These are phyloP conservation scores for Menidia beryllina DNA, from an alignment of 2,113 vertebrate genomes.

Conservation along the genomic window DNA sequence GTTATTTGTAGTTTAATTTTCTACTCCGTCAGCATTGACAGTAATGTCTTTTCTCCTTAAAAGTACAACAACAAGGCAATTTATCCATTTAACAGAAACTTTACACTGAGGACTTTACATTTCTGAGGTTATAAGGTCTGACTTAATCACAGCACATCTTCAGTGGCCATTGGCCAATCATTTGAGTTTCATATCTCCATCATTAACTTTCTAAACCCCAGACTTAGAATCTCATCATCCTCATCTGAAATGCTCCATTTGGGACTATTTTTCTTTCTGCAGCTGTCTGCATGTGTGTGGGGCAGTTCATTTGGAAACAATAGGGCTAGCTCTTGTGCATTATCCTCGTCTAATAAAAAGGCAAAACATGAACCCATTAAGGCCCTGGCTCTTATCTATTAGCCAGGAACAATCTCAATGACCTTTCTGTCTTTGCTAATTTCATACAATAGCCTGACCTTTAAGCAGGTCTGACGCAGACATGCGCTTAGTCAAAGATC, in stretches of 20 bases:
- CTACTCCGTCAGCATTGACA: no score
- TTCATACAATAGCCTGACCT: conserved; percentile 82
- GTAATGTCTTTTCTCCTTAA: no score
- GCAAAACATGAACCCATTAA: conserved; percentile 77
- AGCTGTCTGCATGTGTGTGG: conserved; percentile 4
- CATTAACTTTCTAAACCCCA: conserved; percentile 51
- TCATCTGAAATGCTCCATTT: background rate
- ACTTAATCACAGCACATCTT: conserved; percentile 33
- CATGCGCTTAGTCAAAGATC: conserved; percentile 65
- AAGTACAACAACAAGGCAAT: no score
- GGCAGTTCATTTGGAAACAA: conserved; percentile 38
- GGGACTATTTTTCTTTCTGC: background rate
- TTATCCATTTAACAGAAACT: no score
- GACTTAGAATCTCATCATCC: conserved; percentile 14
- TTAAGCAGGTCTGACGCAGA: conserved; percentile 68
- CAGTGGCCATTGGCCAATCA: conserved; percentile 19
- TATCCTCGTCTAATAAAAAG: conserved; percentile 53
- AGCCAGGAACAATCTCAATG: conserved; percentile 74
- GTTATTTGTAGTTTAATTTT: no score
- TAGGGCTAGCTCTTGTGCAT: conserved; percentile 34
- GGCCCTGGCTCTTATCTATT: conserved; percentile 71
- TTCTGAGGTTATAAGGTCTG: conserved; percentile 25
- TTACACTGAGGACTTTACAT: conserved; percentile 36
- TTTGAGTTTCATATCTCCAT: conserved; percentile 54
- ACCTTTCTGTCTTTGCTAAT: conserved; percentile 83